Evolutionary conservation across 2,797 vertebrate species (phyloP).

Genomic region (Babyrousa celebensis): DNA sequence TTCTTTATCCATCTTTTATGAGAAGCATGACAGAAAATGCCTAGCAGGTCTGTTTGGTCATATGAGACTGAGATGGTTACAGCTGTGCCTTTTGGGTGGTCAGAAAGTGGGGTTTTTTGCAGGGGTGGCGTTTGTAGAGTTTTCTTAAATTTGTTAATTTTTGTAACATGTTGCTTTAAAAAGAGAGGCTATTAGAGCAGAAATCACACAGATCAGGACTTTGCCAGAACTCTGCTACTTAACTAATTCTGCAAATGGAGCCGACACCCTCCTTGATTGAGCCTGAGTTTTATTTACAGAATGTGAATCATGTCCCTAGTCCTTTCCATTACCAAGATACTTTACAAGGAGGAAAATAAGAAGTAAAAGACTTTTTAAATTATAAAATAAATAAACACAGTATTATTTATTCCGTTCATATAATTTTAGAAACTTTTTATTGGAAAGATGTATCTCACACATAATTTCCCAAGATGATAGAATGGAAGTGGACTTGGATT

Average conservation of each 20-base stretch:
- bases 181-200: not conserved
- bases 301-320: not conserved
- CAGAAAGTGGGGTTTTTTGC: not conserved
- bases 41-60: not conserved
- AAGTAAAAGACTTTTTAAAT: not conserved
- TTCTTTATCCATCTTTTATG: not conserved
- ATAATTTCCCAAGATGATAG: not conserved
- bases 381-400: not conserved
- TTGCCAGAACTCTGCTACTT: not conserved
- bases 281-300: not conserved
- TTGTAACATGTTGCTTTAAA: not conserved
- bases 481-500: not conserved
- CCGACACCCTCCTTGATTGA: not conserved
- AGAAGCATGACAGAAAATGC: not conserved
- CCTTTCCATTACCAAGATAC: not conserved
- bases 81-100: not conserved
- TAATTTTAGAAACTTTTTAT: constrained; percentile 41
- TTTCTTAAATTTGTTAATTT: constrained; percentile 9
- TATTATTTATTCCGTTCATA: not conserved
- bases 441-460: not conserved
- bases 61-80: not conserved
- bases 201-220: not conserved
- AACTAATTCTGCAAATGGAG: not conserved
- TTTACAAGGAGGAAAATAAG: constrained; percentile 16
- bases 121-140: not conserved